These are phyloP conservation scores for Epinotia bilunana DNA, from an alignment of 2,888 invertebrate species.

Conservation along the genomic window DNA sequence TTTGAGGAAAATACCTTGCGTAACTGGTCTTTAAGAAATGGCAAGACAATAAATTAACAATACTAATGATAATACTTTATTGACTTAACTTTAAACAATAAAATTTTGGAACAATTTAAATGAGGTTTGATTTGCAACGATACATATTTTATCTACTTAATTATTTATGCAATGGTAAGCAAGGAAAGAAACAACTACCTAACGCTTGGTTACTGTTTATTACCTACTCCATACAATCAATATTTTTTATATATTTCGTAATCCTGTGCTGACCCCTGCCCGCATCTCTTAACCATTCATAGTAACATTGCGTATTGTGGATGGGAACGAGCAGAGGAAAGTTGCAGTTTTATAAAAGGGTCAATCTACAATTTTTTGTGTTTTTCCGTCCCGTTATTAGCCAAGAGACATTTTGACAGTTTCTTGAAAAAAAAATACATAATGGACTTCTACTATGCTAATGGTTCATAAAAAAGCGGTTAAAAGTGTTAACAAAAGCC, in stretches of 20 bases:
- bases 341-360: too few relatives aligned
- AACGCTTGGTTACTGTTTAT: neutral
- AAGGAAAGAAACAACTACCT: neutral
- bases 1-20: too few relatives aligned
- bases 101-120: neutral
- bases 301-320: neutral
- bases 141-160: neutral
- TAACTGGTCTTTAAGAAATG: neutral
- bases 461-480: too few relatives aligned
- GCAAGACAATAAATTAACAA: conserved; percentile 19
- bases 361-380: too few relatives aligned
- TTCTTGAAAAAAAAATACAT: too few relatives aligned
- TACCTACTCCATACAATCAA: too few relatives aligned
- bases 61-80: conserved; percentile 21
- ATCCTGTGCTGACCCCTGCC: neutral
- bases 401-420: too few relatives aligned
- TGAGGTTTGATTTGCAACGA: too few relatives aligned
- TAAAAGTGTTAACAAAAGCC: too few relatives aligned
- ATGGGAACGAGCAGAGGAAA: too few relatives aligned
- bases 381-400: too few relatives aligned
- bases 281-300: neutral
- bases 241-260: neutral
- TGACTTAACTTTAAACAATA: conserved; percentile 8
- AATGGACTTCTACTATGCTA: too few relatives aligned
- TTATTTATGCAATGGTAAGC: neutral